phyloP scores from a whole-genome alignment of 2,113 vertebrate species.

The Saccopteryx leptura region DNA sequence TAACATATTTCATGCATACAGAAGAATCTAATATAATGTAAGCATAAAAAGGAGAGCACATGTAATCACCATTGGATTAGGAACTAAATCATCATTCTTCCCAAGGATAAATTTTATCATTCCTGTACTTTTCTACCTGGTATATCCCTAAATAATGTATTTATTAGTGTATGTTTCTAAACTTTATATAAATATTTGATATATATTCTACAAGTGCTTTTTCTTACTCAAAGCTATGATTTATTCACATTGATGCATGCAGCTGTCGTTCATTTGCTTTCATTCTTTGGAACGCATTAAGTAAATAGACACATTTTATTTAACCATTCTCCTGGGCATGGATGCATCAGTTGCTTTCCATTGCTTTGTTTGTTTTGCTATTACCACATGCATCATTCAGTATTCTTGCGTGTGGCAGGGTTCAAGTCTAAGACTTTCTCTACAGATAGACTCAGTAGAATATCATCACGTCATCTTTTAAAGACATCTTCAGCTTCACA shows the following conservation, averaged over 20 bases:
- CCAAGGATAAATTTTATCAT: neutral
- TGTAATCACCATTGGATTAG: neutral
- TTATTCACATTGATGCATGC: neutral
- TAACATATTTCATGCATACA: neutral
- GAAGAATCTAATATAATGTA: neutral
- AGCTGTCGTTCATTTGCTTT: neutral
- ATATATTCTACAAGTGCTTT: neutral
- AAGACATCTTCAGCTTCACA: neutral
- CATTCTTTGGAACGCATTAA: neutral
- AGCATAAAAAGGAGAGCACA: neutral
- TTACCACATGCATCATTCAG: neutral
- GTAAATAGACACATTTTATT: neutral
- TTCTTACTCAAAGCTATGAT: slow-evolving; percentile 21
- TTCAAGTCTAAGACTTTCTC: neutral
- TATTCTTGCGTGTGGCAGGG: neutral
- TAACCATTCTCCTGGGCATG: neutral
- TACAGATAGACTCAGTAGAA: neutral
- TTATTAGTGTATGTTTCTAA: neutral
- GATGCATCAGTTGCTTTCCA: neutral
- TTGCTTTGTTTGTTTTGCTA: neutral
- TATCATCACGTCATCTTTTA: neutral
- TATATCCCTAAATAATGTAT: neutral
- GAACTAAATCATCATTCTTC: neutral
- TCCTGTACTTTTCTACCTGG: neutral
- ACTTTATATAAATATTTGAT: neutral